Conservation (phyloP, 2,113 vertebrate genomes). For the Okapia johnstoni region DNA sequence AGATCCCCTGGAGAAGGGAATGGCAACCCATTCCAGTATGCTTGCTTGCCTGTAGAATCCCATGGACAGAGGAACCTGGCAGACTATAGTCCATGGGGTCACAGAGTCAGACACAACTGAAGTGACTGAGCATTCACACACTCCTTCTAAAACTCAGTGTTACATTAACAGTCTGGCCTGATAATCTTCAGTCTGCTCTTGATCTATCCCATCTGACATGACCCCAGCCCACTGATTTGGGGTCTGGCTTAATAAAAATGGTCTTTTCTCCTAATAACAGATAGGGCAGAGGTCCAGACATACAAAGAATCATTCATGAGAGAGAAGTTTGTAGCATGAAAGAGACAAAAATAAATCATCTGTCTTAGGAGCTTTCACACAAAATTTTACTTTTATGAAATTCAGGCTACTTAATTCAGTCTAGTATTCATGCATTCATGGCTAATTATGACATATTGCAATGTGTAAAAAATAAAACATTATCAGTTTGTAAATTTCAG, state of each 20-base stretch:
- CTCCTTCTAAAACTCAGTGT: not conserved
- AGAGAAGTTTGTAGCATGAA: not conserved
- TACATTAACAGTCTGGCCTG: not conserved
- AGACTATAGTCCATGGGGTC: not conserved
- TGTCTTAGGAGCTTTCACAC: not conserved
- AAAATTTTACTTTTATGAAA: not conserved
- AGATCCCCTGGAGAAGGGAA: not conserved
- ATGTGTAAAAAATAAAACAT: not conserved
- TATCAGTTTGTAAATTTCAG: not conserved
- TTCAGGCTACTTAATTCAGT: not conserved
- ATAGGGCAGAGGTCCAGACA: fast-evolving
- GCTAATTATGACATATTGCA: not conserved
- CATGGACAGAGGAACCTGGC: not conserved
- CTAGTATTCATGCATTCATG: not conserved
- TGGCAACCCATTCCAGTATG: not conserved
- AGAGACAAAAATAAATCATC: not conserved
- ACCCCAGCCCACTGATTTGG: not conserved
- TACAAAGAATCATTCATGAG: fast-evolving
- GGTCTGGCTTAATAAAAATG: not conserved
- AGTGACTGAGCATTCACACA: not conserved
- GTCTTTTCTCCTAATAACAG: not conserved
- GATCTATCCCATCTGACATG: not conserved
- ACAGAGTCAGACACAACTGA: not conserved
- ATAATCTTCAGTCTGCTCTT: not conserved
- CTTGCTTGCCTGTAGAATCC: not conserved